Percentiles rank a stretch among this genome's conserved stretches.
Evolutionary conservation across 2,113 vertebrate genomes (phyloP).

Genomic region (Falcunculus frontatus): DNA sequence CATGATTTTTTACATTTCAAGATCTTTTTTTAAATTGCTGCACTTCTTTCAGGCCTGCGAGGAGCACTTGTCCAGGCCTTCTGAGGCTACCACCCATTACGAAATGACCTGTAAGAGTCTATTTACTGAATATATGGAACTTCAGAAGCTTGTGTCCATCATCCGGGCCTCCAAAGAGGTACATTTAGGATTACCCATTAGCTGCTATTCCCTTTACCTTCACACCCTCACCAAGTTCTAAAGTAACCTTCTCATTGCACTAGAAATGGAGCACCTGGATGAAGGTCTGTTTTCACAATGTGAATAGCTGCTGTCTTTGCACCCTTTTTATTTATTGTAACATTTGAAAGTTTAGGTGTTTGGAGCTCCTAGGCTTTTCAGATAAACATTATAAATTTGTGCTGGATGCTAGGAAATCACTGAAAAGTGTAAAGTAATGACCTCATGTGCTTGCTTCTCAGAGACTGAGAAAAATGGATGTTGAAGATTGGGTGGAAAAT

Average conservation of each 20-base stretch:
- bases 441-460: background rate
- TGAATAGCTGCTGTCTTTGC: background rate
- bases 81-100: constrained; percentile 64
- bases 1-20: background rate
- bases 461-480: constrained; percentile 36
- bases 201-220: background rate
- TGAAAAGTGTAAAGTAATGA: background rate
- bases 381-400: background rate
- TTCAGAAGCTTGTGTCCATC: constrained; percentile 57
- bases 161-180: constrained; percentile 68
- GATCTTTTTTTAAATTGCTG: background rate
- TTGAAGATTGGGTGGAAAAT: background rate
- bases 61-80: constrained; percentile 52
- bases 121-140: constrained; percentile 65
- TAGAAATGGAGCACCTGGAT: background rate
- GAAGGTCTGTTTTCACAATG: background rate
- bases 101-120: constrained; percentile 54
- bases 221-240: background rate
- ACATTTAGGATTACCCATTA: background rate
- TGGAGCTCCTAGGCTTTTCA: background rate
- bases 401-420: background rate
- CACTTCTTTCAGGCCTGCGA: constrained; percentile 63
- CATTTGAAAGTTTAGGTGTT: background rate
- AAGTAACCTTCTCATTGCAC: background rate
- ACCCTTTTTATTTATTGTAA: background rate